Evolutionary conservation across 2,797 vertebrate genomes (phyloP).

Genomic region (Mus minutoides): DNA sequence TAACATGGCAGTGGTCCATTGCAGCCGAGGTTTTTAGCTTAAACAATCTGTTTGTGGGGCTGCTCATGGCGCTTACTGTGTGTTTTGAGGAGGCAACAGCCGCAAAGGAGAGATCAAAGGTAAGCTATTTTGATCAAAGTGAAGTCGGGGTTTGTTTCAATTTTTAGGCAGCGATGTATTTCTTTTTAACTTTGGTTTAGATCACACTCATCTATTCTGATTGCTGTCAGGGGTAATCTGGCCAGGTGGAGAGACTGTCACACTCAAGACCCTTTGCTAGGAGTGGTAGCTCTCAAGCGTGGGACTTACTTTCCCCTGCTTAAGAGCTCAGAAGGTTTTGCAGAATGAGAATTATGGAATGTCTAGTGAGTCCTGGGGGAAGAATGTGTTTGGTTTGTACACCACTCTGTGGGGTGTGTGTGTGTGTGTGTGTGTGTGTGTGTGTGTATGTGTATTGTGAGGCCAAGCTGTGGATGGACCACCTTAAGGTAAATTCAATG

Average conservation of each 20-base stretch:
- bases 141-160: slow-evolving; percentile 64
- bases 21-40: slow-evolving; percentile 97
- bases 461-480: not conserved
- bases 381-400: not conserved
- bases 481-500: not conserved
- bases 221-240: slow-evolving; percentile 36
- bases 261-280: not conserved
- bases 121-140: slow-evolving; percentile 86
- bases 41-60: slow-evolving; percentile 97
- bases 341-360: slow-evolving; percentile 35
- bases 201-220: slow-evolving; percentile 41
- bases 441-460: not conserved
- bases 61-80: slow-evolving; percentile 93
- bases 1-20: slow-evolving; percentile 98
- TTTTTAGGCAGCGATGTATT: slow-evolving; percentile 43
- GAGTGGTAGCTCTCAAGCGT: not conserved
- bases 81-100: slow-evolving; percentile 91
- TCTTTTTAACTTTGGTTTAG: slow-evolving; percentile 68
- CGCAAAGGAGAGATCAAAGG: slow-evolving; percentile 92
- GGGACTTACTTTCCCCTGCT: not conserved
- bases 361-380: not conserved
- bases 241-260: not conserved
- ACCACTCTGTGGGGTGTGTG: not conserved
- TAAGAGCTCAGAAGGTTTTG: slow-evolving; percentile 40
- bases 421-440: not conserved